Percentiles rank a stretch among this genome's conserved stretches.
These are phyloP conservation scores for Philhelius pedissequus DNA, from an alignment of 2,888 invertebrate genomes.

Conservation along the genomic window DNA sequence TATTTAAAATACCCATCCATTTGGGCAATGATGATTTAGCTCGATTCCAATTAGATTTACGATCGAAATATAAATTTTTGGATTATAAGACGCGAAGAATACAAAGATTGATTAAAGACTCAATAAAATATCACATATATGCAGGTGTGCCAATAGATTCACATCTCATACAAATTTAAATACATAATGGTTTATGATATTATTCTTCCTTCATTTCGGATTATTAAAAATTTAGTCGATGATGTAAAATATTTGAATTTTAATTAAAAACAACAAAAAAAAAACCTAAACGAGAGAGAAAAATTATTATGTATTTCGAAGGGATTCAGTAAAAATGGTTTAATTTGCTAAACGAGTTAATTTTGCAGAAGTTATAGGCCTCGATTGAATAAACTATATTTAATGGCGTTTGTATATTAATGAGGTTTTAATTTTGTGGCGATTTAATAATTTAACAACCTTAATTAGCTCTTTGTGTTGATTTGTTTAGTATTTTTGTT, in stretches of 20 bases:
- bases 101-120: not conserved
- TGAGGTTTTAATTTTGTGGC: too few relatives aligned
- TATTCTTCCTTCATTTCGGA: not conserved
- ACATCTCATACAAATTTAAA: conserved; percentile 25
- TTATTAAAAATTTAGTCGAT: not conserved
- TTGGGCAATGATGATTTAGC: not conserved
- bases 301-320: too few relatives aligned
- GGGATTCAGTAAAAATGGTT: too few relatives aligned
- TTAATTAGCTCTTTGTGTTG: too few relatives aligned
- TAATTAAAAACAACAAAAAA: conserved; percentile 26
- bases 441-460: too few relatives aligned
- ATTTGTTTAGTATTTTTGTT: too few relatives aligned
- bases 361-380: too few relatives aligned
- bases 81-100: not conserved
- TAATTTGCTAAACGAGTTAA: too few relatives aligned
- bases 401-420: too few relatives aligned
- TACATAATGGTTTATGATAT: conserved; percentile 38
- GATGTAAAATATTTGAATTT: conserved; percentile 33
- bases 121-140: not conserved
- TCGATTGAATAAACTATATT: too few relatives aligned
- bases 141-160: conserved; percentile 22
- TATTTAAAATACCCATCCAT: not conserved
- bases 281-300: not conserved
- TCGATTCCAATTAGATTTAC: not conserved
- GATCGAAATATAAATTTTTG: not conserved